These are phyloP conservation scores for Luffia ferchaultella DNA, from an alignment of 2,888 invertebrate species.

Conservation along the genomic window DNA sequence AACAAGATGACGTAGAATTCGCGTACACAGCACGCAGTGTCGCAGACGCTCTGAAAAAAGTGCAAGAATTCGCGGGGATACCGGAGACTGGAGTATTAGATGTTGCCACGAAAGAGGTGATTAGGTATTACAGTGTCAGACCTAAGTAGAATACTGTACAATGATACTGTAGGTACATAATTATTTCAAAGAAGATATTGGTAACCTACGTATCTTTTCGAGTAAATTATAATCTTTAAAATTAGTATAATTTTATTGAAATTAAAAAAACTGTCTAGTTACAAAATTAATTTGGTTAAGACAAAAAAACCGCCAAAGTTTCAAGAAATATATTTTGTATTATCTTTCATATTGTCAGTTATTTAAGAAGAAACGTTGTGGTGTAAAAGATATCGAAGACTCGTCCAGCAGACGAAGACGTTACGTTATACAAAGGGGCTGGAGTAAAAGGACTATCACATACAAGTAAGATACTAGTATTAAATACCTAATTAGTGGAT, in stretches of 20 bases:
- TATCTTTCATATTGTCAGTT: slow-evolving; percentile 43
- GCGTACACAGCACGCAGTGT: slow-evolving; percentile 71
- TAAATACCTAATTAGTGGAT: no score
- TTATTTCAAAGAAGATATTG: no score
- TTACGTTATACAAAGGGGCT: slow-evolving; percentile 70
- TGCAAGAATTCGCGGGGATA: slow-evolving; percentile 78
- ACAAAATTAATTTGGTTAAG: no score
- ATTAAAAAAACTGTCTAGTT: slow-evolving; percentile 4
- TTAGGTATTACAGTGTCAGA: no score
- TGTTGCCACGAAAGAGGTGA: slow-evolving; percentile 67
- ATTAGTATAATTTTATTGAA: no score
- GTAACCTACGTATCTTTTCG: no score
- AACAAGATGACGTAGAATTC: slow-evolving; percentile 52
- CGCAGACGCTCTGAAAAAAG: slow-evolving; percentile 67
- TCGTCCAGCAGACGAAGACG: slow-evolving; percentile 49
- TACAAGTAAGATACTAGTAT: slow-evolving; percentile 66
- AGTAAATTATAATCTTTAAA: no score
- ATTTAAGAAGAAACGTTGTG: slow-evolving; percentile 73
- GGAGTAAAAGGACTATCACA: slow-evolving; percentile 72
- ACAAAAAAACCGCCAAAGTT: no score
- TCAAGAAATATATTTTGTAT: no score
- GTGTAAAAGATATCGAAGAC: slow-evolving; percentile 71
- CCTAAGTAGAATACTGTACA: slow-evolving; percentile 1
- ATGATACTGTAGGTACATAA: no score
- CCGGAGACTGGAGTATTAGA: slow-evolving; percentile 74